Evolutionary conservation across 2,888 invertebrate species (phyloP).

Genomic region (Eupithecia centaureata): DNA sequence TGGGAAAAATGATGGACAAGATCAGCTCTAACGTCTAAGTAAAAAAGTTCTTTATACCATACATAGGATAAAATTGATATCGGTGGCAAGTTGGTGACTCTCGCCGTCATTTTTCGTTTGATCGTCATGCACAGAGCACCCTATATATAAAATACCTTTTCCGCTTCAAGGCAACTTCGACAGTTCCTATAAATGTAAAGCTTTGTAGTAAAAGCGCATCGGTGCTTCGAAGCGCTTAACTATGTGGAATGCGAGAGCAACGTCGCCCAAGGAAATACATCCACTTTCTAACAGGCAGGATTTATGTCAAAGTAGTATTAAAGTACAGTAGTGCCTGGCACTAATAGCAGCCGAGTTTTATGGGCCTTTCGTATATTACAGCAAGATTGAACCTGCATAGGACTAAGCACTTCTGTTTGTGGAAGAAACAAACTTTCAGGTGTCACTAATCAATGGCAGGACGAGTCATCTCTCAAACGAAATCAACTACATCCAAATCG

Average conservation of each 20-base stretch:
- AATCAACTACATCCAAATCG: background rate
- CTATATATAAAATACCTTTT: background rate
- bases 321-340: constrained; percentile 18
- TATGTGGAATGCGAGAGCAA: constrained; percentile 6
- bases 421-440: background rate
- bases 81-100: background rate
- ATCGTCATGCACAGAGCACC: background rate
- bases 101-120: background rate
- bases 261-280: constrained; percentile 24
- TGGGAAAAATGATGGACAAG: background rate
- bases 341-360: constrained; percentile 25
- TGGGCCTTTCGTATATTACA: constrained; percentile 21
- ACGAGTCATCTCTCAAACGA: background rate
- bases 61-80: background rate
- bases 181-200: background rate
- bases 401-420: background rate
- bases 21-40: background rate
- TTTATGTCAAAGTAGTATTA: constrained; percentile 30
- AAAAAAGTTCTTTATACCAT: background rate
- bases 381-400: background rate
- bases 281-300: constrained; percentile 24
- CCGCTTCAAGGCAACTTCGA: background rate
- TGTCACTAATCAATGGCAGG: background rate
- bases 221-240: background rate
- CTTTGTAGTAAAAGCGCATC: background rate